Evolutionary conservation across 1,140 invertebrate genomes (phyloP).

Genomic region (Octopus bimaculoides): DNA sequence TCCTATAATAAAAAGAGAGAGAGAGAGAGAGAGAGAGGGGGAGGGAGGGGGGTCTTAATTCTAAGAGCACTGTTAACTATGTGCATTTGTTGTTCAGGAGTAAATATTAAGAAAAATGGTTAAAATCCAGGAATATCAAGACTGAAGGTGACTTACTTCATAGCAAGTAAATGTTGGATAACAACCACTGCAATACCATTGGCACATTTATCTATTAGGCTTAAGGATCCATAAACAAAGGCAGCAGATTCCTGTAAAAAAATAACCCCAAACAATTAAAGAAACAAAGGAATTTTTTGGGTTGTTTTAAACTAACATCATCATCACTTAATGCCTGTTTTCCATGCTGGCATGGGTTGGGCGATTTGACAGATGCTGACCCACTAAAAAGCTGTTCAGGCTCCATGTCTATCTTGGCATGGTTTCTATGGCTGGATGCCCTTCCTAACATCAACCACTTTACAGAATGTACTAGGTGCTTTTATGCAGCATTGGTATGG

Average conservation of each 20-base stretch:
- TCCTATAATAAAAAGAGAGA: too few species aligned
- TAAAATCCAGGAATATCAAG: too few species aligned
- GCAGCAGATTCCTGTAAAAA: conserved; percentile 70
- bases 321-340: background rate
- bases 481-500: too few species aligned
- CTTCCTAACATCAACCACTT: background rate
- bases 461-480: too few species aligned
- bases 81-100: too few species aligned
- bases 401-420: background rate
- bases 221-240: conserved; percentile 91
- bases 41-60: too few species aligned
- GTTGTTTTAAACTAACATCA: background rate
- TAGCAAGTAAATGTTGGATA: conserved; percentile 67
- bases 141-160: conserved; percentile 22
- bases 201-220: conserved; percentile 84
- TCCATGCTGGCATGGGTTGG: background rate
- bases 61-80: too few species aligned
- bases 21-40: too few species aligned
- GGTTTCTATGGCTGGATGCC: background rate
- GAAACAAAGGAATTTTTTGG: background rate
- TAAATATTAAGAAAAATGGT: too few species aligned
- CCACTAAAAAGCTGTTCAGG: background rate
- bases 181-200: conserved; percentile 78
- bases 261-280: background rate
- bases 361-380: background rate